Evolutionary conservation across 2,113 vertebrate species (phyloP).

Genomic region (Seriola aureovittata): DNA sequence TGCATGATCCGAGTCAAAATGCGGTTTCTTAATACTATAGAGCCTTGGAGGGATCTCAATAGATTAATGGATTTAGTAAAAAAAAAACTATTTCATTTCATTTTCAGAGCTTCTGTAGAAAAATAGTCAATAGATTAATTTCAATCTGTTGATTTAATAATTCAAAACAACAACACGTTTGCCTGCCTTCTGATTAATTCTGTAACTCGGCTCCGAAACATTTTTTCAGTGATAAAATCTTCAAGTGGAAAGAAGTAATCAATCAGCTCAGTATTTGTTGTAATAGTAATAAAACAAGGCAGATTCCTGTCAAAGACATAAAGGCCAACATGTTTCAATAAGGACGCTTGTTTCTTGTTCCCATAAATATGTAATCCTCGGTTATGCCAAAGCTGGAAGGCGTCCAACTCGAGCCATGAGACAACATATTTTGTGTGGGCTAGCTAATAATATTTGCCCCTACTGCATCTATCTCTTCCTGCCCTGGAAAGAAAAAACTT

Average conservation of each 20-base stretch:
- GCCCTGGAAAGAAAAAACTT: conserved; percentile 41
- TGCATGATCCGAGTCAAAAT: conserved; percentile 37
- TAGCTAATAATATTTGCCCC: conserved; percentile 77
- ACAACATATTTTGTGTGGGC: conserved; percentile 83
- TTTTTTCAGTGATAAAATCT: conserved; percentile 26
- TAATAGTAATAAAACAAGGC: conserved; percentile 60
- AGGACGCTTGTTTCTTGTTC: conserved; percentile 64
- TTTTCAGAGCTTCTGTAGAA: conserved; percentile 41
- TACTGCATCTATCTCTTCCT: conserved; percentile 66
- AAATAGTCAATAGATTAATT: conserved; percentile 16
- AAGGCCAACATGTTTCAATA: conserved; percentile 64
- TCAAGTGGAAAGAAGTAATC: conserved; percentile 51
- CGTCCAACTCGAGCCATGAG: conserved; percentile 73
- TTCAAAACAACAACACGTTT: conserved; percentile 26
- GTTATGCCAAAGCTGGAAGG: conserved; percentile 77
- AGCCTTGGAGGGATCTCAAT: conserved; percentile 24
- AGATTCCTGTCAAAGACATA: conserved; percentile 57
- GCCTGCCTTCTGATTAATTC: conserved; percentile 53
- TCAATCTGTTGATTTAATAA: conserved; percentile 30
- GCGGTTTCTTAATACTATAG: conserved; percentile 39
- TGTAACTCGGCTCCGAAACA: conserved; percentile 33
- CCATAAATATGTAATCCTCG: conserved; percentile 75
- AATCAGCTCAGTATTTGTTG: conserved; percentile 55
- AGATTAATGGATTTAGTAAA: conserved; percentile 51
- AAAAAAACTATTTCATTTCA: conserved; percentile 43